Evolutionary conservation across 2,797 vertebrate genomes (phyloP), one percentile per base, ranked within the genome.

Genomic region (Pangasius macronema): DNA sequence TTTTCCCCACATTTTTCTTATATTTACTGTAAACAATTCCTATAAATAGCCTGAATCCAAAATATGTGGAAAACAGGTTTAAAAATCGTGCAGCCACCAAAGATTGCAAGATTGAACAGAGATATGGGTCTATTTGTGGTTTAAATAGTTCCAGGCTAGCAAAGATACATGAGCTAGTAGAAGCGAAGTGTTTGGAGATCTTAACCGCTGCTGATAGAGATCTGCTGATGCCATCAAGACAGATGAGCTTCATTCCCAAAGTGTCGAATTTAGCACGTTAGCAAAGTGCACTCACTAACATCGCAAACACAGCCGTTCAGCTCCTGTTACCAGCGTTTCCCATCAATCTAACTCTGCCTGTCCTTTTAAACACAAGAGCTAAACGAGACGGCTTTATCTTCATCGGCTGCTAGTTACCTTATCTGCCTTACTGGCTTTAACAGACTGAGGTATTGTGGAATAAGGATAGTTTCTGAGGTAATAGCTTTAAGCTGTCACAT

Each of bases 211-310:
- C 93, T 93, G 95, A 95, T 95, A 94, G 93, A 88, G 89, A 96
- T 96, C 95, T 95, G 95, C 95, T 95, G 95, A 95, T 90, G 92
- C 91, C 87, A 88, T 89, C 88, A 89, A 88, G 85, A 73, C 88
- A 77, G 83, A 90, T 86, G 87, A 87, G 86, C 86, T 87, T 89
- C 89, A 89, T 94, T 94, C 91, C 90, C 92, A 93, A 93, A 94
- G 94, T 95, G 95, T 94, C 94, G 89, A 91, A 95, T 93, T 94
- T 88, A 92, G 87, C 93, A 90, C 89, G 92, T 95, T 95, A 95
- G 94, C 94, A 95, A 93, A 92, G 91, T 85, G 87, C 80, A 65
- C 75, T 87, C 86, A 87, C 90, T 89, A 73, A 90, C 89, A 90
- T 88, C 72, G 61, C 82, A 89, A 89, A 87, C 88, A 89, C 92